These are phyloP conservation scores for Conops quadrifasciatus DNA, from an alignment of 2,888 invertebrate genomes.

Conservation along the genomic window DNA sequence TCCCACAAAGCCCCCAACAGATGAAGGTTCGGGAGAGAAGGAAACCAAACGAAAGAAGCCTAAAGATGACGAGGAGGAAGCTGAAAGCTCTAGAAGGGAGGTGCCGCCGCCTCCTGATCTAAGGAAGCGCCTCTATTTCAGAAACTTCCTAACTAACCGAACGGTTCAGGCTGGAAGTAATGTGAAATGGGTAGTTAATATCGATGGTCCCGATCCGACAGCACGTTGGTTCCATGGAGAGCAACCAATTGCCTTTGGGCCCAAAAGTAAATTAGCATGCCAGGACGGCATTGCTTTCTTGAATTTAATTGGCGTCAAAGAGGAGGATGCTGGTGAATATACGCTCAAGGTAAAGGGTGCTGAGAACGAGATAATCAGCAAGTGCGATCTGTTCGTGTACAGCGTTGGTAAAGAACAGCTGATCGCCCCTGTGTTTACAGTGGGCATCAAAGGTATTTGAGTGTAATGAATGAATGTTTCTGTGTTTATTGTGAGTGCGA, in stretches of 20 bases:
- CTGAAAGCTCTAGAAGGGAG: conserved; percentile 55
- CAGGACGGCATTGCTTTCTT: conserved; percentile 77
- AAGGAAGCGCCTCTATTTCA: conserved; percentile 69
- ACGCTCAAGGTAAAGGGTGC: conserved; percentile 79
- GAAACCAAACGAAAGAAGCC: conserved; percentile 55
- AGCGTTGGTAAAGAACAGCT: conserved; percentile 67
- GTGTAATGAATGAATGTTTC: conserved; percentile 22
- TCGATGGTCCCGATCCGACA: conserved; percentile 76
- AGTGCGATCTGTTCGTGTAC: conserved; percentile 70
- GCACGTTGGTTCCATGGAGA: conserved; percentile 79
- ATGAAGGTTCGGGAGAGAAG: conserved; percentile 46
- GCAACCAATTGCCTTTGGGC: conserved; percentile 68
- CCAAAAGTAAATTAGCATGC: conserved; percentile 71
- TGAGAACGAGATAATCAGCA: conserved; percentile 75
- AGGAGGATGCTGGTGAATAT: conserved; percentile 80
- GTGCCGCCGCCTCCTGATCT: conserved; percentile 65
- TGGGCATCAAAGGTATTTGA: conserved; percentile 74
- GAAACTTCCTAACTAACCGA: conserved; percentile 78
- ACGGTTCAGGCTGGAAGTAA: conserved; percentile 78
- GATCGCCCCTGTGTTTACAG: conserved; percentile 77
- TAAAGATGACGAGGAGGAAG: conserved; percentile 54
- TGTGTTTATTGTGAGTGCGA: conserved; percentile 28
- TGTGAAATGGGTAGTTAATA: conserved; percentile 81
- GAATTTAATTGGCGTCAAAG: conserved; percentile 75
- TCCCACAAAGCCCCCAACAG: conserved; percentile 50